Base-by-base conservation (phyloP, 2,888 invertebrate species). In the Ptilodon capucinus region DNA sequence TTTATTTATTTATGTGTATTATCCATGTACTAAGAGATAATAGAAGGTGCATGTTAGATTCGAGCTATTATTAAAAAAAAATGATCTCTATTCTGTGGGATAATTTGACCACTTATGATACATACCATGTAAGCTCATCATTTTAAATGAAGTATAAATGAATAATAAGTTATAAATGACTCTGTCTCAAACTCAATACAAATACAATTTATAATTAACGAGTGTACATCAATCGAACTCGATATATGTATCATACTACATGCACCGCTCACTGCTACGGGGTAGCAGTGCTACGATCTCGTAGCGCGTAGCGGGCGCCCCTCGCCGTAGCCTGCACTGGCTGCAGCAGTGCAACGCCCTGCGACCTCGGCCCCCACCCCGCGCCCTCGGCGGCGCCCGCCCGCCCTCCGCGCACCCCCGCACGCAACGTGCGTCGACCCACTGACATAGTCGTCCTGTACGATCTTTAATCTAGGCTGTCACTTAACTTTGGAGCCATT, bases 401-500 rank as follows among this genome's bases (percentile, higher is more conserved):
- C 57, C 67, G 59, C 67, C 71, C 74, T 69, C 74, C 69, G 64
- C 69, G 60, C 70, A 60, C 74, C 58, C 67, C 74, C 72, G 71
- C 81, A 86, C 90, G 90, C 90, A 86, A 87, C 84, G 86, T 88
- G 87, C 88, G 85, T 84, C 85, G 90, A 90, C 89, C 90, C 85
- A 90, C 86, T 90, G 87, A 88, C 87, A 87, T 77, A 79, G 76
- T 68, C 71, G 77, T 78, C 81, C 84, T 85, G 84, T 81, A 86
- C 91, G 92, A 88, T 88, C 86, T 88, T 86, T 88, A 83, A 86
- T 84, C 84, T 79, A 79, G 68, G 83, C 79, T 71, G 68, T 71
- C 76, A 71, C 71, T 79, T 74, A 77, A 79, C 64, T 71, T 66
- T 48, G 55, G 59, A 67, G 57, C 57, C 52, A 64, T 65, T 67